phyloP scores from a whole-genome alignment of 2,888 invertebrate genomes.

The Lasioglossum pauxillum region DNA sequence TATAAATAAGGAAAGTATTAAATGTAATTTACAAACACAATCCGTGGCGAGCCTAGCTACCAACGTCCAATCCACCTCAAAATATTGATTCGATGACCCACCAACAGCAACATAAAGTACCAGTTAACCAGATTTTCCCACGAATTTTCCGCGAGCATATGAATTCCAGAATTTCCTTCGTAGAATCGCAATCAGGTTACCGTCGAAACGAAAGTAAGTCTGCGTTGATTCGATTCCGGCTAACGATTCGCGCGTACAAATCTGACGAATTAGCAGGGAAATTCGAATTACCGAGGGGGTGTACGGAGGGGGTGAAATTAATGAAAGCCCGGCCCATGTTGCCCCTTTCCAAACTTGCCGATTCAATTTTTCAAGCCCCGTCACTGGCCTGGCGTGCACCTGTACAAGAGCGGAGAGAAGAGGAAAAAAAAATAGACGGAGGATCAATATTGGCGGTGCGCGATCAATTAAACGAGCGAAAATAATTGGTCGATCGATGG shows the following conservation, averaged over 20 bases:
- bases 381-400: background rate
- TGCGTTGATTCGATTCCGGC: background rate
- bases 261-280: background rate
- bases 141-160: background rate
- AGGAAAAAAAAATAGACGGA: background rate
- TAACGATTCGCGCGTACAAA: background rate
- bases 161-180: background rate
- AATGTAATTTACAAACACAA: no score
- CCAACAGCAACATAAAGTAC: no score
- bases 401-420: background rate
- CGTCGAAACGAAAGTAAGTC: background rate
- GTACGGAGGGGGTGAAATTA: background rate
- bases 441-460: conserved; percentile 17
- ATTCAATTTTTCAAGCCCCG: conserved; percentile 28
- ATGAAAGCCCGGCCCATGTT: conserved; percentile 9
- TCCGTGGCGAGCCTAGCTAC: no score
- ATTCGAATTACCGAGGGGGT: background rate
- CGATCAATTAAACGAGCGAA: conserved; percentile 37
- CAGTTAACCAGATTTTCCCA: no score
- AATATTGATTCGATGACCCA: no score
- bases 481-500: conserved; percentile 30
- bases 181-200: background rate
- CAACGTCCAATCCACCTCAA: no score
- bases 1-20: no score
- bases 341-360: background rate